phyloP scores from a whole-genome alignment of 53 echinoderm and acorn worm genomes.

The Henricia sp. region DNA sequence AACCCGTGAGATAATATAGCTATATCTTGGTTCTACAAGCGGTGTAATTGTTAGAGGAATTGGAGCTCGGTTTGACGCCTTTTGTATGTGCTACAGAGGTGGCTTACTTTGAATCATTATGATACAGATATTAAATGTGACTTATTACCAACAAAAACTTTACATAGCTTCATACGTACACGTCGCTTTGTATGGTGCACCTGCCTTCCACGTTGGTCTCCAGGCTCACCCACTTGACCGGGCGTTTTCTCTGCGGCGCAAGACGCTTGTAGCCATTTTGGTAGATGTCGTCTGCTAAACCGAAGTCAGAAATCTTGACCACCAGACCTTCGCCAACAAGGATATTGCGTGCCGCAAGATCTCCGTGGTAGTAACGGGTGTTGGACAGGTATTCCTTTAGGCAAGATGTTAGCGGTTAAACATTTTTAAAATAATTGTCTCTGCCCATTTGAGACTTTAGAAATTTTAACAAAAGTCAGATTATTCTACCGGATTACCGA shows the following conservation, averaged over 20 bases:
- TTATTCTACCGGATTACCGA: no score
- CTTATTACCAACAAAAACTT: no score
- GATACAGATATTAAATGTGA: no score
- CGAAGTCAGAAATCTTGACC: conserved; percentile 98
- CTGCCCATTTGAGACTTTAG: no score
- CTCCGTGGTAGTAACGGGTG: conserved; percentile 93
- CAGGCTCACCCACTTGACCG: conserved; percentile 96
- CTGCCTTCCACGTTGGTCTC: conserved; percentile 92
- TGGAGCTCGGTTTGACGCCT: no score
- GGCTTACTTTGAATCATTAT: no score
- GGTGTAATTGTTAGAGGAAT: no score
- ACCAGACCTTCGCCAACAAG: conserved; percentile 81
- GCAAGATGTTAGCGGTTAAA: not conserved
- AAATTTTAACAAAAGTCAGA: no score
- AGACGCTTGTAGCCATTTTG: conserved; percentile 92
- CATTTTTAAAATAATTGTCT: not conserved
- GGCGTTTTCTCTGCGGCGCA: conserved; percentile 82
- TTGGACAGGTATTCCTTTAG: conserved; percentile 88
- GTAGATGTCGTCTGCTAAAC: conserved; percentile 95
- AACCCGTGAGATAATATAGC: no score
- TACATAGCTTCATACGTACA: conserved; percentile 87
- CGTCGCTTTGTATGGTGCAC: conserved; percentile 95
- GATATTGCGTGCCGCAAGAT: conserved; percentile 92
- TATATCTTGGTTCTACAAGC: no score
- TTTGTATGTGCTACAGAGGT: no score